phyloP scores from a whole-genome alignment of 1,140 invertebrate genomes.

The Protaetia brevitarsis region DNA sequence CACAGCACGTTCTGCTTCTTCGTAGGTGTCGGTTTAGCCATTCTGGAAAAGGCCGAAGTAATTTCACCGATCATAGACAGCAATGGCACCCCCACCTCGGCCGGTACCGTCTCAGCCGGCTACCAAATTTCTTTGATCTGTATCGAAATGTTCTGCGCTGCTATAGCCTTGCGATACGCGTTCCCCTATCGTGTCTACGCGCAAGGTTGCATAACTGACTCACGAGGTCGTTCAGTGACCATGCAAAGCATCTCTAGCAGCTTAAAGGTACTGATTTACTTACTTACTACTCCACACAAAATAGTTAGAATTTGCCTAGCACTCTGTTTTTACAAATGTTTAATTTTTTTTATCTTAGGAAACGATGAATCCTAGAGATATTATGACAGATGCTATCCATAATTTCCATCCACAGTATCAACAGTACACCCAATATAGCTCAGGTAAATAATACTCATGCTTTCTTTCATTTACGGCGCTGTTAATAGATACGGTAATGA shows the following conservation, averaged over 20 bases:
- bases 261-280: constrained; percentile 72
- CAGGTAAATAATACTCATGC: constrained; percentile 72
- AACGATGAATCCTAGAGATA: constrained; percentile 99
- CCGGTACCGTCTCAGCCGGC: constrained; percentile 97
- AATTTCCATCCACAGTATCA: constrained; percentile 99
- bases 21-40: constrained; percentile 89
- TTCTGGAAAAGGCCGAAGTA: constrained; percentile 92
- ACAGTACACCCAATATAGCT: constrained; percentile 98
- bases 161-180: constrained; percentile 93
- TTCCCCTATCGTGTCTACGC: constrained; percentile 85
- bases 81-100: constrained; percentile 69
- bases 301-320: too few relatives aligned
- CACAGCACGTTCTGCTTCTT: too few relatives aligned
- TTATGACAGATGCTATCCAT: constrained; percentile 99
- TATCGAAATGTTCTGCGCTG: constrained; percentile 98
- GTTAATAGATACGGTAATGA: too few relatives aligned
- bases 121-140: constrained; percentile 99
- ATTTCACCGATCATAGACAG: constrained; percentile 85
- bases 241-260: constrained; percentile 99
- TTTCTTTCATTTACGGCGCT: too few relatives aligned
- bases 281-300: too few relatives aligned
- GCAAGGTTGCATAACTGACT: constrained; percentile 73
- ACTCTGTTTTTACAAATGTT: not conserved
- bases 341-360: constrained; percentile 64
- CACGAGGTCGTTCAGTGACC: constrained; percentile 87